Evolutionary conservation across 1,140 invertebrate species (phyloP), one percentile per base, ranked within the genome.

Genomic region (Rhyacophila brunnea): DNA sequence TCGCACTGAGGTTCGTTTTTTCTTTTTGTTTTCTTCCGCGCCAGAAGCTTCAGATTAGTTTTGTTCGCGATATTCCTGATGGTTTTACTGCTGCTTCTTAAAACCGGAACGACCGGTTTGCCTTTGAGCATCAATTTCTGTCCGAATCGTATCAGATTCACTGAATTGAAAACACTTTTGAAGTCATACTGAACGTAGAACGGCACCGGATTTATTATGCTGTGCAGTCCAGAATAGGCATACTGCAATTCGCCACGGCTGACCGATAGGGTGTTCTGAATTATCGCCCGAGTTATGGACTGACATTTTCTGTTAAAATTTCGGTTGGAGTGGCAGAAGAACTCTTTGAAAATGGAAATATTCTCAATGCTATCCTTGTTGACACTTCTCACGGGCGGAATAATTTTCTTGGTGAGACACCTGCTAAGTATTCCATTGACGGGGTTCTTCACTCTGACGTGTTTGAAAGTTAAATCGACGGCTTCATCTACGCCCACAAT

Each of bases 161-260:
- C 35, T 20, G 53, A 49, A 47, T 66, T 60, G 44, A 66, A 66
- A 15, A 61, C 48, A 50, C 50, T 65, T 23, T 62, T 58, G 43
- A 63, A 66, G 20, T 68, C 64, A 60, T 71, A 71, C 38, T 68
- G 65, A 23, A 77, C 67, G 65, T 75, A 73, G 23, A 70, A 69
- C n/a, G 78, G 73, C 38, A 75, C 67, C 15, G 80, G 80, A 65
- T 80, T 77, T 14, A 85, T 77, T 61, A 86, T 85, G 64, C 82
- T 85, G 68, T 85, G 83, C 50, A 85, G 68, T 9, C 84, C 84
- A 9, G 83, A 79, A 70, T 86, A 86, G 2, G 84, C 83, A 64
- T 82, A 81, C 43, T 73, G 73, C 20, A 79, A 71, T 58, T 79
- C 73, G 38, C 77, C 71, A 55, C 70, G 68, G 65, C 73, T 79